Conservation (phyloP, 2,888 invertebrate species). For the Nomada fucata region DNA sequence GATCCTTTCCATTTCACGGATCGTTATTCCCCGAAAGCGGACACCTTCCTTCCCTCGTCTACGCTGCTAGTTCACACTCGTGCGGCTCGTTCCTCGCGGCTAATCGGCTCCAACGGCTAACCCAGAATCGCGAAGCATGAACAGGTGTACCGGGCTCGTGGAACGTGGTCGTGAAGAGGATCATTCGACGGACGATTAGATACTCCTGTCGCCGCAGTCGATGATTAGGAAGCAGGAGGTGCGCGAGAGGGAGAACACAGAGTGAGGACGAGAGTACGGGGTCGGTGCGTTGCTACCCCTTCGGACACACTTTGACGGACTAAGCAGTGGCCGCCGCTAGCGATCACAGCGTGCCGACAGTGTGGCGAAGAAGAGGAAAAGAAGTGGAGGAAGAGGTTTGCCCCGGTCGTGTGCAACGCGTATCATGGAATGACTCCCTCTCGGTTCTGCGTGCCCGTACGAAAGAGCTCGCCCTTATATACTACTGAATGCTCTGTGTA, state of each 20-base stretch:
- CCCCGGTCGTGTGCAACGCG: conserved; percentile 49
- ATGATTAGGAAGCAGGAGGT: neutral
- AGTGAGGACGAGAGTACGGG: neutral
- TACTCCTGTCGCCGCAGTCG: too few species aligned
- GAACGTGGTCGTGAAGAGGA: neutral
- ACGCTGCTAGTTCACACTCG: neutral
- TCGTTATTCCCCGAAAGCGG: too few species aligned
- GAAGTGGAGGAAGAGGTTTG: conserved; percentile 18
- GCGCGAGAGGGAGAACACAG: neutral
- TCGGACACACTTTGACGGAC: neutral
- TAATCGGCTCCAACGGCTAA: too few species aligned
- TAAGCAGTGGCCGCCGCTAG: neutral
- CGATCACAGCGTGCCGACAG: neutral
- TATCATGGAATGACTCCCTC: conserved; percentile 62
- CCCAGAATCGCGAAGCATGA: too few species aligned
- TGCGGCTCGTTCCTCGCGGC: neutral
- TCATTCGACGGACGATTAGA: neutral
- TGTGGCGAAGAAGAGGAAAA: neutral
- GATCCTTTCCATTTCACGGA: neutral
- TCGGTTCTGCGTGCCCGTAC: conserved; percentile 64
- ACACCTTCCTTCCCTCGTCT: too few species aligned
- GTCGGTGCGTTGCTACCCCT: neutral
- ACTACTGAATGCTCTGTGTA: conserved; percentile 69
- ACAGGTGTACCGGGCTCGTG: neutral
- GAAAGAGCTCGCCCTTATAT: conserved; percentile 76